Evolutionary conservation across 2,113 vertebrate genomes (phyloP).

Genomic region (Brevimyrus niger): DNA sequence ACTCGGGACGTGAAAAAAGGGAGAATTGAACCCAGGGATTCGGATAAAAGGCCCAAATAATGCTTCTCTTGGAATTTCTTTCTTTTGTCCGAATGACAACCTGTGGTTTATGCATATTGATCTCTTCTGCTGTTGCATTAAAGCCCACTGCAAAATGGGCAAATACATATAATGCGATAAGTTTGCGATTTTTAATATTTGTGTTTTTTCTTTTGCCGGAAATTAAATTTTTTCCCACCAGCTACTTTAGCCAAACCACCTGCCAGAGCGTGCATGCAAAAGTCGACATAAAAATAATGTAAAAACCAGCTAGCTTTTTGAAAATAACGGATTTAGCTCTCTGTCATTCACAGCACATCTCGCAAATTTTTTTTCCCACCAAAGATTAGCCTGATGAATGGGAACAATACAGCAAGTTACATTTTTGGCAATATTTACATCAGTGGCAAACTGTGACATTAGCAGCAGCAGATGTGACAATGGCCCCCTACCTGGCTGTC

Average conservation of each 20-base stretch:
- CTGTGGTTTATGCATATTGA: slow-evolving; percentile 80
- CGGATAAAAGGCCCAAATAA: slow-evolving; percentile 80
- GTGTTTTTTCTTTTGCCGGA: not conserved
- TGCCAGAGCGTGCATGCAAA: slow-evolving; percentile 53
- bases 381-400: not conserved
- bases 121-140: slow-evolving; percentile 56
- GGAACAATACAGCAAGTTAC: not conserved
- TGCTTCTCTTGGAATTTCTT: slow-evolving; percentile 64
- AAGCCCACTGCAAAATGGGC: slow-evolving; percentile 49
- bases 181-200: slow-evolving; percentile 31
- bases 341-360: too few species aligned
- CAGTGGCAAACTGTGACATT: slow-evolving; percentile 40
- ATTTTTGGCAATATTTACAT: slow-evolving; percentile 42
- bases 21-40: slow-evolving; percentile 71
- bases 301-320: not conserved
- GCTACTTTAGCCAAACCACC: slow-evolving; percentile 51
- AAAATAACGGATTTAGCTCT: not conserved
- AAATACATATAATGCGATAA: slow-evolving; percentile 60
- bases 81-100: slow-evolving; percentile 74
- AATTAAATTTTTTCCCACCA: slow-evolving; percentile 20
- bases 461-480: slow-evolving; percentile 44
- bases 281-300: slow-evolving; percentile 26
- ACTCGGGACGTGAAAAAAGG: slow-evolving; percentile 55
- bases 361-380: not conserved
- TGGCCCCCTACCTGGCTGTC: slow-evolving; percentile 81